Percentiles rank a stretch among this genome's conserved stretches.
Evolutionary conservation across 2,113 vertebrate genomes (phyloP).

Genomic region (Parus major): DNA sequence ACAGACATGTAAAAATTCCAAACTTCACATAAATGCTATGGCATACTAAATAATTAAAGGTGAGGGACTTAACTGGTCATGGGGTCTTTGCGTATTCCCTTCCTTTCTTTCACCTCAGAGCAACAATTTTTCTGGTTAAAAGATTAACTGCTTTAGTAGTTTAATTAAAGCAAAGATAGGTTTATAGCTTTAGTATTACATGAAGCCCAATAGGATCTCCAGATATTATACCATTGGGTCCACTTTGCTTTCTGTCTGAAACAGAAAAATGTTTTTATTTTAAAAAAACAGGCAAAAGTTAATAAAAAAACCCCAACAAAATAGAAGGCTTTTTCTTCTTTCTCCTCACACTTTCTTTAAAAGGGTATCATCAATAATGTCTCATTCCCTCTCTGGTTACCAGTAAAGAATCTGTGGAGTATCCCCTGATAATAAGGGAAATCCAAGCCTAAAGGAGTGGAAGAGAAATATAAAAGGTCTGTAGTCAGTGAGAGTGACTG

Average conservation of each 20-base stretch:
- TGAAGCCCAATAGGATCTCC: not conserved
- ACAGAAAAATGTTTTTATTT: not conserved
- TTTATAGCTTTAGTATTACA: conserved; percentile 11
- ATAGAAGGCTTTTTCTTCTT: not conserved
- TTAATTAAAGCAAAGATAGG: conserved; percentile 45
- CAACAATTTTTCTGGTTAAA: conserved; percentile 6
- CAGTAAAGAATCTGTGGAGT: not conserved
- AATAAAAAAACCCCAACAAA: not conserved
- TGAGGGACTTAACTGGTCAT: not conserved
- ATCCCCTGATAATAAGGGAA: not conserved
- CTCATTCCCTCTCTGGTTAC: not conserved
- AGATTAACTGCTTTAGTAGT: conserved; percentile 19
- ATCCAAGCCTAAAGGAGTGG: not conserved
- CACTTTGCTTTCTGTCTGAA: not conserved
- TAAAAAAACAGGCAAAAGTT: not conserved
- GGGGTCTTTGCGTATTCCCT: not conserved
- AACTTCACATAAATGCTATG: not conserved
- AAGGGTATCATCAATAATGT: not conserved
- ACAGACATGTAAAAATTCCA: not conserved
- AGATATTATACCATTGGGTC: not conserved
- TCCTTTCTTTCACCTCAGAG: not conserved
- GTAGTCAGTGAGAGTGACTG: not conserved
- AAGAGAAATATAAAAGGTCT: not conserved
- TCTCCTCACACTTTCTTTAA: not conserved
- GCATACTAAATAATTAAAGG: not conserved